Conservation (phyloP, 2,113 vertebrate genomes). For the Ahaetulla prasina region DNA sequence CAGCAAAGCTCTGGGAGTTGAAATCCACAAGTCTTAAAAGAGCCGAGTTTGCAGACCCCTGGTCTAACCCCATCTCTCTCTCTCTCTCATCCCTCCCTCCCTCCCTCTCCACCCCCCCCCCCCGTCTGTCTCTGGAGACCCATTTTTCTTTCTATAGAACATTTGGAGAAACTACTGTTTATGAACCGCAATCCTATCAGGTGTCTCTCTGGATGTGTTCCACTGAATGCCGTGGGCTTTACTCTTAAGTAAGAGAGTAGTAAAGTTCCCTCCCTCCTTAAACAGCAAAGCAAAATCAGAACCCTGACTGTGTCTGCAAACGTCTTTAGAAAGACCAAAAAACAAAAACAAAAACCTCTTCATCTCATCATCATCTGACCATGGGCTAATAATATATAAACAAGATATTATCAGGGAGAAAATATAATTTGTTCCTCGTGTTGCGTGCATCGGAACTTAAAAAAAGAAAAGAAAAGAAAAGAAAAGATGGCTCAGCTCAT, state of each 20-base stretch:
- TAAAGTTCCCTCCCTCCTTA: neutral
- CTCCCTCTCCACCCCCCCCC: too few relatives aligned
- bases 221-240: neutral
- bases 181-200: neutral
- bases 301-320: neutral
- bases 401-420: neutral
- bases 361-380: neutral
- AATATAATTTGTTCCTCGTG: neutral
- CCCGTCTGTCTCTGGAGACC: too few relatives aligned
- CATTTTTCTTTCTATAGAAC: neutral
- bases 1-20: too few relatives aligned
- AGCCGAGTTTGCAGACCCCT: too few relatives aligned
- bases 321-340: neutral
- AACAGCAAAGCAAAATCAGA: neutral
- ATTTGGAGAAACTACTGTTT: neutral
- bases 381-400: neutral
- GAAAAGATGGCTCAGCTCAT: neutral
- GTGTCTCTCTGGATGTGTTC: neutral
- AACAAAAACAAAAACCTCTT: neutral
- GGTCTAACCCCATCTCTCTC: too few relatives aligned
- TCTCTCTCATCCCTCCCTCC: too few relatives aligned
- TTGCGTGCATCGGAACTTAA: neutral
- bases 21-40: too few relatives aligned
- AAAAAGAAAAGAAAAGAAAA: neutral
- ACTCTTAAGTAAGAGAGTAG: neutral